Conservation (phyloP, 2,888 invertebrate species). For the Philaethria dido region DNA sequence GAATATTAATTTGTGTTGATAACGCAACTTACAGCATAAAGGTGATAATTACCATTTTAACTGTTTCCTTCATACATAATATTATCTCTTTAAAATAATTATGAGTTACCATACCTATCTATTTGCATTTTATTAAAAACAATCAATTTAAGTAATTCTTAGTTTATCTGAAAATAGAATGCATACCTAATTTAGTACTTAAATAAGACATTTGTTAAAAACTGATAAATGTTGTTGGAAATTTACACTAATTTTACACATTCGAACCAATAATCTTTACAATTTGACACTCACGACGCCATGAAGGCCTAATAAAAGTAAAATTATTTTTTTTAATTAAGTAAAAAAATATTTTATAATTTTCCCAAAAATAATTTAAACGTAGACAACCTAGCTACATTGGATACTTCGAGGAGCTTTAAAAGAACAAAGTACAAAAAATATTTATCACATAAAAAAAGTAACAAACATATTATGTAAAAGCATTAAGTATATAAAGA, state of each 20-base stretch:
- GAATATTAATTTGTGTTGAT: not conserved
- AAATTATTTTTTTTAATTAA: too few species aligned
- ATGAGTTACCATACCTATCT: not conserved
- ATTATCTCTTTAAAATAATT: not conserved
- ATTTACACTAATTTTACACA: too few species aligned
- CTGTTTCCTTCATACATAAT: conserved; percentile 9
- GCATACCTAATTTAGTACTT: not conserved
- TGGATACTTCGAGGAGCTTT: too few species aligned
- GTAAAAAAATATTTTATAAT: too few species aligned
- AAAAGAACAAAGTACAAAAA: not conserved
- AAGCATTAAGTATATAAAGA: not conserved
- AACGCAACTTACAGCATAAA: not conserved
- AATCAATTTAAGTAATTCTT: not conserved
- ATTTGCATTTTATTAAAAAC: not conserved
- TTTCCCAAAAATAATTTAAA: too few species aligned
- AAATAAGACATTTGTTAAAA: not conserved
- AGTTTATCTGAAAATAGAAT: not conserved
- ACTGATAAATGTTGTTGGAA: too few species aligned
- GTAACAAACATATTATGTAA: not conserved
- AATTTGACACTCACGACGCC: too few species aligned
- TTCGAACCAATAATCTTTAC: too few species aligned
- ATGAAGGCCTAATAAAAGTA: too few species aligned
- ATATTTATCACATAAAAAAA: not conserved
- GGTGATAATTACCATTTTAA: not conserved
- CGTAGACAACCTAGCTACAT: too few species aligned